Conservation (phyloP, 2,113 vertebrate genomes). For the Mesitornis unicolor region DNA sequence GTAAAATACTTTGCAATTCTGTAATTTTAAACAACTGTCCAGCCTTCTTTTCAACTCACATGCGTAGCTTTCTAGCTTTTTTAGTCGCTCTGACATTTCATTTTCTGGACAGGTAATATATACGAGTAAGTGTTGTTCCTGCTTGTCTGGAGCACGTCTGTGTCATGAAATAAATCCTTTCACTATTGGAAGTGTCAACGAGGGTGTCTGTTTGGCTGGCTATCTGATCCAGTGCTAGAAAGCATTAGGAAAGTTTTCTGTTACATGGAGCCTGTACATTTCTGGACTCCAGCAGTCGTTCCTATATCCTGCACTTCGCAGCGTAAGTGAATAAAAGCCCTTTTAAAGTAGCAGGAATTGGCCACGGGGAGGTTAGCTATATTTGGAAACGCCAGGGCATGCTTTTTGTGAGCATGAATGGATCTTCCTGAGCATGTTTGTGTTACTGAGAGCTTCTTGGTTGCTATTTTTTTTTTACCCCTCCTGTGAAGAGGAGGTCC, state of each 20-base stretch:
- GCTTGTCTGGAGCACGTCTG: conserved; percentile 22
- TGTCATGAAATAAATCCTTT: conserved; percentile 18
- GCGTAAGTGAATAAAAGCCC: conserved; percentile 44
- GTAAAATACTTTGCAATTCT: not conserved
- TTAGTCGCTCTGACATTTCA: not conserved
- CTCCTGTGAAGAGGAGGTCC: conserved; percentile 34
- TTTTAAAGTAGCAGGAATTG: conserved; percentile 56
- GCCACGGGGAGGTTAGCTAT: conserved; percentile 40
- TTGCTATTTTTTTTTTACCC: not conserved
- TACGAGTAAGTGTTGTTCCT: conserved; percentile 9
- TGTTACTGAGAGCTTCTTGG: conserved; percentile 25
- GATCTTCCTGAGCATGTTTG: conserved; percentile 65
- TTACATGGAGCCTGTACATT: conserved; percentile 19
- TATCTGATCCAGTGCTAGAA: not conserved
- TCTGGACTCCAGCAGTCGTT: conserved; percentile 13
- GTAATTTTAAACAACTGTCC: not conserved
- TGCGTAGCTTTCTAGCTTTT: not conserved
- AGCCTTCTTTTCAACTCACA: not conserved
- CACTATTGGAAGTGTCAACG: not conserved
- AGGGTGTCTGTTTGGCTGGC: not conserved
- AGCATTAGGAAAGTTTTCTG: conserved; percentile 26
- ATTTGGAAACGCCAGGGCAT: conserved; percentile 51
- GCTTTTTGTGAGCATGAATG: conserved; percentile 58
- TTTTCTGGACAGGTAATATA: conserved; percentile 40
- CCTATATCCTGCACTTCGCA: conserved; percentile 45